Conservation (phyloP, 1,140 invertebrate genomes). For the Drosophila sp. region DNA sequence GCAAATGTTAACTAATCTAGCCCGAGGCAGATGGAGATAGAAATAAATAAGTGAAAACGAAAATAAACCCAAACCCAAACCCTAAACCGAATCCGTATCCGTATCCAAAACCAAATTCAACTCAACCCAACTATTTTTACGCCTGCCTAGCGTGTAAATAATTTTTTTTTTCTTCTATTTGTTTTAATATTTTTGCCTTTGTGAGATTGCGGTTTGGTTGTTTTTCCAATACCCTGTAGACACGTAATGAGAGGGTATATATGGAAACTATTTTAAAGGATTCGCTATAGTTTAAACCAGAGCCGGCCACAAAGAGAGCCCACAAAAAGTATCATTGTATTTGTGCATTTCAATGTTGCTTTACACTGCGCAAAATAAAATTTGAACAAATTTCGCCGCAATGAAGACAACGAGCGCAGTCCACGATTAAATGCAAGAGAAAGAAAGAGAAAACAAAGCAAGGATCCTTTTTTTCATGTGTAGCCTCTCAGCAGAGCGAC, state of each 20-base stretch:
- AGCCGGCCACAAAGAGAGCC: no score
- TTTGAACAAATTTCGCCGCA: no score
- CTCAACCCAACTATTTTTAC: slow-evolving; percentile 3
- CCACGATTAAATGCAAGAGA: no score
- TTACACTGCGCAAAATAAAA: no score
- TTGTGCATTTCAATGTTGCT: no score
- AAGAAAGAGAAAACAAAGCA: no score
- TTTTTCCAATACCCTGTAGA: neutral
- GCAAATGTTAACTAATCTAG: slow-evolving; percentile 11
- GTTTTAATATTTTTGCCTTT: slow-evolving; percentile 55
- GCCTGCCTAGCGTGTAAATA: slow-evolving; percentile 15
- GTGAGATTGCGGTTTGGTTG: slow-evolving; percentile 13
- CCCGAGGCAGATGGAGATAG: slow-evolving; percentile 7
- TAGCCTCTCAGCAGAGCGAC: no score
- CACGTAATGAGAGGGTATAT: slow-evolving; percentile 23
- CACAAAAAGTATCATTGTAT: no score
- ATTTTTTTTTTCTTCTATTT: slow-evolving; percentile 49
- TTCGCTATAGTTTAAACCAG: no score
- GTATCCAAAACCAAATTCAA: neutral
- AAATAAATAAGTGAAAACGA: slow-evolving; percentile 13
- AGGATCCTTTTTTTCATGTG: no score
- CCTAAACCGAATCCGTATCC: neutral
- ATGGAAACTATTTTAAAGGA: neutral
- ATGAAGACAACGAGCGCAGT: no score
- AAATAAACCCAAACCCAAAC: slow-evolving; percentile 1